phyloP scores from a whole-genome alignment of 2,797 vertebrate species.

The Sparus aurata region DNA sequence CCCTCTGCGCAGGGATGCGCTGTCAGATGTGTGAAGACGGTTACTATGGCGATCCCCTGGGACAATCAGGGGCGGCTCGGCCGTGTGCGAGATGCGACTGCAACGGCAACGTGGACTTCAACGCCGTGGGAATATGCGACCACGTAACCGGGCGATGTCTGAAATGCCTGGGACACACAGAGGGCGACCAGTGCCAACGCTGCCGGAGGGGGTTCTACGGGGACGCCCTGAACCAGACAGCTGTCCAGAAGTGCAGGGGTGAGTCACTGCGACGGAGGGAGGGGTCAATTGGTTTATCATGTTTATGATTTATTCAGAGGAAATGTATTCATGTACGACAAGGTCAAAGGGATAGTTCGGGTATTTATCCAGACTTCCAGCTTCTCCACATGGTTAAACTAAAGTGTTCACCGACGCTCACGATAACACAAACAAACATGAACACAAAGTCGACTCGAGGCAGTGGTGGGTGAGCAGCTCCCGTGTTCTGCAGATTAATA shows the following conservation, averaged over 20 bases:
- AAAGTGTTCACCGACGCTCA: too few relatives aligned
- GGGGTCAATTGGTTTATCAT: not conserved
- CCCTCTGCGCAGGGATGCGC: constrained; percentile 84
- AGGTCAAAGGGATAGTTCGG: too few relatives aligned
- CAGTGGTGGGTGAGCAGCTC: too few relatives aligned
- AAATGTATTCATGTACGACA: not conserved
- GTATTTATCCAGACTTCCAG: too few relatives aligned
- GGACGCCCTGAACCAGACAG: constrained; percentile 77
- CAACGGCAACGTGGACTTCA: constrained; percentile 90
- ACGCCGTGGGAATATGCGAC: constrained; percentile 91
- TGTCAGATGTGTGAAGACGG: constrained; percentile 95
- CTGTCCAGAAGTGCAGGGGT: constrained; percentile 87
- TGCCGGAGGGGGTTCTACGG: constrained; percentile 90
- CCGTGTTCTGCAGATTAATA: too few relatives aligned
- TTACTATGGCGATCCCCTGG: constrained; percentile 92
- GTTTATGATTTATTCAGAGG: not conserved
- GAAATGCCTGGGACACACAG: constrained; percentile 90
- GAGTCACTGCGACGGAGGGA: constrained; percentile 66
- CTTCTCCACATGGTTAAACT: too few relatives aligned
- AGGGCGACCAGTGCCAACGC: constrained; percentile 87
- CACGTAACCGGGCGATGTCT: constrained; percentile 88
- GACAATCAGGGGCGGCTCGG: constrained; percentile 75
- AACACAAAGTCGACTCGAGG: too few relatives aligned
- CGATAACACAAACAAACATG: too few relatives aligned
- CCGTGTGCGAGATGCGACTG: constrained; percentile 90